Conservation (phyloP, 2,113 vertebrate species). For the Pangasianodon hypophthalmus region DNA sequence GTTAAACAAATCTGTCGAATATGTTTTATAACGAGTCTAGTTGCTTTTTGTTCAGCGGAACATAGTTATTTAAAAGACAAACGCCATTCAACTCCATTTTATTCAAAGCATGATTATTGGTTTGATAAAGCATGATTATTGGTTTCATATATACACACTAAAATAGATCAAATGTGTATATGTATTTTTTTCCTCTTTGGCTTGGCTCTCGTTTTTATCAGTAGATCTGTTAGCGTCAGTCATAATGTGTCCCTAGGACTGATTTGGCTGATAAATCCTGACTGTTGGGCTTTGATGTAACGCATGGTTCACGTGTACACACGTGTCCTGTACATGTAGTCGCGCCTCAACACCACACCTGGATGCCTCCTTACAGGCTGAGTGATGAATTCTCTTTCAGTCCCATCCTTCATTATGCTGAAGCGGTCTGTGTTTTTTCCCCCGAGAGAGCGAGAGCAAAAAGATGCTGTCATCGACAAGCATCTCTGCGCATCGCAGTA, state of each 20-base stretch:
- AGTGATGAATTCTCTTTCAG: conserved; percentile 58
- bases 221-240: background rate
- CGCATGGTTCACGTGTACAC: background rate
- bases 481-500: conserved; percentile 37
- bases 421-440: conserved; percentile 45
- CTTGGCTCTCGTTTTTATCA: background rate
- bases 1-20: conserved; percentile 44
- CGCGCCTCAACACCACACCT: conserved; percentile 43
- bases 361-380: conserved; percentile 26
- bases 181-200: background rate
- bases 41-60: conserved; percentile 7
- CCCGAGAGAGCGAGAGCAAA: conserved; percentile 38
- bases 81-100: background rate
- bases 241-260: background rate
- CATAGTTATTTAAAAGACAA: background rate
- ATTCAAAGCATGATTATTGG: background rate
- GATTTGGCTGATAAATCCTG: background rate
- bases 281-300: conserved; percentile 8
- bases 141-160: background rate
- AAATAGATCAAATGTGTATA: background rate
- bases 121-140: background rate
- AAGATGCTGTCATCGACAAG: conserved; percentile 49
- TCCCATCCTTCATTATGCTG: conserved; percentile 55
- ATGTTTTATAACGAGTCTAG: conserved; percentile 37
- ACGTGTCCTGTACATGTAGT: conserved; percentile 30